These are phyloP conservation scores for Rhyacophila brunnea DNA, from an alignment of 1,140 invertebrate genomes.

Conservation along the genomic window DNA sequence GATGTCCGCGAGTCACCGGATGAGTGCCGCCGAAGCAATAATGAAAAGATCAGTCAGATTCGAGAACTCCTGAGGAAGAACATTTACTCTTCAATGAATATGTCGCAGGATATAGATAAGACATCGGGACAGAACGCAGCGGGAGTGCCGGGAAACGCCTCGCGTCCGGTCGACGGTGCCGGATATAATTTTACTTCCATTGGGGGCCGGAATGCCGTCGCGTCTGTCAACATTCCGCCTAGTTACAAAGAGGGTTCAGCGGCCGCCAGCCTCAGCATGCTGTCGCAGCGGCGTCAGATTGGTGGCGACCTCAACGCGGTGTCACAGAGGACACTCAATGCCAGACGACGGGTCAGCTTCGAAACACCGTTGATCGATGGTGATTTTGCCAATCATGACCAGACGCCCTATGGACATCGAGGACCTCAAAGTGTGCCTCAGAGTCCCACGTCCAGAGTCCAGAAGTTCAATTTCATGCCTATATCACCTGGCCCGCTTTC, in stretches of 20 bases:
- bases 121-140: neutral
- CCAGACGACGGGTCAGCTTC: conserved; percentile 61
- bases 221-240: neutral
- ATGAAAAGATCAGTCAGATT: conserved; percentile 69
- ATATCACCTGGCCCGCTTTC: conserved; percentile 73
- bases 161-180: conserved; percentile 37
- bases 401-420: neutral
- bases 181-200: conserved; percentile 31
- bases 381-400: neutral
- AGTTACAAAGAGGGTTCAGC: conserved; percentile 17
- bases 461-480: conserved; percentile 81
- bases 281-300: conserved; percentile 23
- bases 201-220: neutral
- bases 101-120: conserved; percentile 33
- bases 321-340: conserved; percentile 23
- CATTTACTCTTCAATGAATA: conserved; percentile 41
- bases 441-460: conserved; percentile 62
- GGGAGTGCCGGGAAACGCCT: conserved; percentile 26
- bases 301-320: neutral
- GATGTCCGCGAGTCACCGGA: conserved; percentile 42
- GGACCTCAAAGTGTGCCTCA: conserved; percentile 40
- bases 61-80: conserved; percentile 70
- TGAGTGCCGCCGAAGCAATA: conserved; percentile 52
- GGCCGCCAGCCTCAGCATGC: conserved; percentile 17
- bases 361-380: conserved; percentile 48